phyloP scores from a whole-genome alignment of 2,888 invertebrate species.

The Drosophila niveifrons region DNA sequence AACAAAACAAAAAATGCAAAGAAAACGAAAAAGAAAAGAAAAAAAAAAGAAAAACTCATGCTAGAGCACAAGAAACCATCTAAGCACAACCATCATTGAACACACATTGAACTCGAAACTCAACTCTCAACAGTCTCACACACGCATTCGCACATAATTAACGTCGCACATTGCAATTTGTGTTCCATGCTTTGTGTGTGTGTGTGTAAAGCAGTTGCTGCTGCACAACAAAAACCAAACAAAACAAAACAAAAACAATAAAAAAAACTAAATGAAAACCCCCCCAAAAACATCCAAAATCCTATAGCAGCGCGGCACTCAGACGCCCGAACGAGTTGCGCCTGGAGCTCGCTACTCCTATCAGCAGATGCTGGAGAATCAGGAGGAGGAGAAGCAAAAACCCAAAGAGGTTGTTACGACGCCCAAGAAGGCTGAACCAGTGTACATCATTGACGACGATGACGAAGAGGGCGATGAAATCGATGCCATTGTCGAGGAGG shows the following conservation, averaged over 20 bases:
- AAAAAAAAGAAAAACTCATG: conserved; percentile 28
- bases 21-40: conserved; percentile 27
- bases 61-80: conserved; percentile 48
- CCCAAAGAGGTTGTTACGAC: conserved; percentile 7
- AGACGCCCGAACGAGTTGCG: conserved; percentile 65
- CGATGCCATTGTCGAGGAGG: conserved; percentile 59
- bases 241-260: conserved; percentile 37
- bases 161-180: conserved; percentile 76
- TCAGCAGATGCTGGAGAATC: conserved; percentile 77
- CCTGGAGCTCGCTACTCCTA: conserved; percentile 73
- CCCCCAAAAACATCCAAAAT: conserved; percentile 59
- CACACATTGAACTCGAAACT: conserved; percentile 16
- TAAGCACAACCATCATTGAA: conserved; percentile 33
- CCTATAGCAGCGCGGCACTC: conserved; percentile 75
- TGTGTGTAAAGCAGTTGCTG: conserved; percentile 41
- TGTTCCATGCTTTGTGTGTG: conserved; percentile 69
- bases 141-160: conserved; percentile 60
- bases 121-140: conserved; percentile 24
- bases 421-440: conserved; percentile 75
- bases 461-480: conserved; percentile 61
- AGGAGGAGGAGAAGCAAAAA: conserved; percentile 42
- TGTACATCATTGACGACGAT: conserved; percentile 82
- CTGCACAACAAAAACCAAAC: conserved; percentile 19
- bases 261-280: conserved; percentile 55
- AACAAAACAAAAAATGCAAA: conserved; percentile 22